A percentile compares a stretch with the other conserved stretches of the same genome.
phyloP scores from a whole-genome alignment of 1,140 invertebrate genomes.

The Archegozetes longisetosus region DNA sequence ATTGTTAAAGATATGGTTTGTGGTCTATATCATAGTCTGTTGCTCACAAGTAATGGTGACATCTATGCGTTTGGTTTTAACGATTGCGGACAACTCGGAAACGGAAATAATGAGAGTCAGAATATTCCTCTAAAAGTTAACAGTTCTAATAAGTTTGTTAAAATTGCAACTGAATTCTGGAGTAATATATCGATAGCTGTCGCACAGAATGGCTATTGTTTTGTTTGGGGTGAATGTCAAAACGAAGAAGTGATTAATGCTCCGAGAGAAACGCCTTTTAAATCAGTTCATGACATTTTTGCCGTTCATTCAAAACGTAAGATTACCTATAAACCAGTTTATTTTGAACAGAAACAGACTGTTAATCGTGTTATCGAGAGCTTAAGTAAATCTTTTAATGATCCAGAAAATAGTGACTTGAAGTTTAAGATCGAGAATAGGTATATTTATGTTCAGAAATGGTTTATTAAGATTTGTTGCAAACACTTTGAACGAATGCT shows the following conservation, averaged over 20 bases:
- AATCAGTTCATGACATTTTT: not conserved
- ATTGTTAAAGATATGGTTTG: constrained; percentile 23
- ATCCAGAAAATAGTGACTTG: not conserved
- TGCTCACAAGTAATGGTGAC: constrained; percentile 43
- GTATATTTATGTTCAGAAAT: constrained; percentile 9
- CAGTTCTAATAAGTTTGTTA: not conserved
- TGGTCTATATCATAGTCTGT: constrained; percentile 47
- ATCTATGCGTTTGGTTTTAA: constrained; percentile 52
- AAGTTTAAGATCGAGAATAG: not conserved
- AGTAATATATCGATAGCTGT: constrained; percentile 1
- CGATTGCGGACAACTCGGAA: constrained; percentile 49
- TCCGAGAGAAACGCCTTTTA: constrained; percentile 7
- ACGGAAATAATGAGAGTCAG: constrained; percentile 27
- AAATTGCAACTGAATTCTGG: constrained; percentile 3
- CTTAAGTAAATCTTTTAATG: constrained; percentile 5
- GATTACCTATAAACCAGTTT: not conserved
- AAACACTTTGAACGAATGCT: constrained; percentile 9
- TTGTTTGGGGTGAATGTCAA: constrained; percentile 9
- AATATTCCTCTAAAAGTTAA: not conserved
- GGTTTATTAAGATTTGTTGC: constrained; percentile 5
- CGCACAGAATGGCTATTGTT: constrained; percentile 3
- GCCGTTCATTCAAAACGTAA: not conserved
- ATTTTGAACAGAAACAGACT: not conserved
- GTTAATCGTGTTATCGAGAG: constrained; percentile 1
- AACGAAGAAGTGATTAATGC: not conserved